Base-by-base conservation (phyloP, 2,888 invertebrate species). In the Latrodectus hesperus region DNA sequence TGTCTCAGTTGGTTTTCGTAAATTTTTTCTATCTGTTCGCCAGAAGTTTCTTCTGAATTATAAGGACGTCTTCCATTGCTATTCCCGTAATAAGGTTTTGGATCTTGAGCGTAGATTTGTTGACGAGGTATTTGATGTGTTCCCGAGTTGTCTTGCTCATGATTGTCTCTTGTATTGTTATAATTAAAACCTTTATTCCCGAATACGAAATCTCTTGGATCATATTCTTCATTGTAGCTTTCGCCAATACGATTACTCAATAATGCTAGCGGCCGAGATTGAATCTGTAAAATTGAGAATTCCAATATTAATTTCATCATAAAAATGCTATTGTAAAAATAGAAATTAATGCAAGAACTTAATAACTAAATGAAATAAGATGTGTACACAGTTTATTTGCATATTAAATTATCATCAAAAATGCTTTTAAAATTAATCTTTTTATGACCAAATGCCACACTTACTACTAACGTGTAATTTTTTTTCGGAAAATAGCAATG, bases 181-280 rank as follows among this genome's bases (percentile, higher is more conserved):
- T 71, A 72, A 10, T 14, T 60, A 38, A 65, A 81, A 53, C 55
- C 81, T 77, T 81, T 87, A 52, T 77, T 81, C 53, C 81, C 81
- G 72, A 87, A 82, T 9, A 81, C 77, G 26, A 68, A 87, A 60
- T 87, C 86, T 87, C 86, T 72, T 17, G 86, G 86, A 67, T 87
- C 68, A 22, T 87, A 87, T 6, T 78, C 71, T 9, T 55, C 72
- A n/a, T 75, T 60, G 14, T 78, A 78, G 4, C 53, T 16, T 22
- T 72, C 22, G 17, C 86, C 86, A 26, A 87, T 64, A 68, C 86
- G 71, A 60, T 77, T 87, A 12, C 38, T 75, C 16, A 81, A 65
- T 52, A 80, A 12, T 9, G 76, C 26, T 51, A 77, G 22, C 9
- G 86, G 80, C 55, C 52, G 67, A 17, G 71, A 17, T 60, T 64